These are phyloP conservation scores for Thecophora atra DNA, from an alignment of 2,888 invertebrate species.

Conservation along the genomic window DNA sequence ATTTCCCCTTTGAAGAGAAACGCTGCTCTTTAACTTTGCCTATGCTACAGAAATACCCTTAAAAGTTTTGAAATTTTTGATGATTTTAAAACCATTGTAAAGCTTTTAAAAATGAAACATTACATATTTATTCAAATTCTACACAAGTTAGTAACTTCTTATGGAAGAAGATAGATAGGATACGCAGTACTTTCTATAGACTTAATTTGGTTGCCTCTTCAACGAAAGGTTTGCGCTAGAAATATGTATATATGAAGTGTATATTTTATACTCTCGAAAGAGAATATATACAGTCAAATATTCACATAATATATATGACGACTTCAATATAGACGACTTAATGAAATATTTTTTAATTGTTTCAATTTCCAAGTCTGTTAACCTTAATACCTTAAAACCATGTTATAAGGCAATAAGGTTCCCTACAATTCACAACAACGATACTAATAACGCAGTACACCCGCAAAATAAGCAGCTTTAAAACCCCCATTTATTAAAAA, in stretches of 20 bases:
- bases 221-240: too few relatives aligned
- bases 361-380: not conserved
- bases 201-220: too few relatives aligned
- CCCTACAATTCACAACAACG: not conserved
- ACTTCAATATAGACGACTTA: not conserved
- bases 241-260: too few relatives aligned
- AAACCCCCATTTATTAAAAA: not conserved
- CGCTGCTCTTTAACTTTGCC: constrained; percentile 8
- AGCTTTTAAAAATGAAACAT: not conserved
- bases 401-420: not conserved
- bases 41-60: constrained; percentile 4
- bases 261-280: too few relatives aligned
- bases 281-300: too few relatives aligned
- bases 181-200: too few relatives aligned
- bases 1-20: constrained; percentile 17
- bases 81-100: constrained; percentile 10
- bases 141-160: too few relatives aligned
- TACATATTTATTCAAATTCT: too few relatives aligned
- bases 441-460: too few relatives aligned
- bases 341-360: not conserved
- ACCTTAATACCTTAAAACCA: constrained; percentile 6
- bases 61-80: constrained; percentile 23
- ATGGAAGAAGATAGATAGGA: too few relatives aligned
- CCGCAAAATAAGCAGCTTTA: not conserved
- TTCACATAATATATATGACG: too few relatives aligned